Evolutionary conservation across 2,888 invertebrate species (phyloP).

Genomic region (Byasa hedistus): DNA sequence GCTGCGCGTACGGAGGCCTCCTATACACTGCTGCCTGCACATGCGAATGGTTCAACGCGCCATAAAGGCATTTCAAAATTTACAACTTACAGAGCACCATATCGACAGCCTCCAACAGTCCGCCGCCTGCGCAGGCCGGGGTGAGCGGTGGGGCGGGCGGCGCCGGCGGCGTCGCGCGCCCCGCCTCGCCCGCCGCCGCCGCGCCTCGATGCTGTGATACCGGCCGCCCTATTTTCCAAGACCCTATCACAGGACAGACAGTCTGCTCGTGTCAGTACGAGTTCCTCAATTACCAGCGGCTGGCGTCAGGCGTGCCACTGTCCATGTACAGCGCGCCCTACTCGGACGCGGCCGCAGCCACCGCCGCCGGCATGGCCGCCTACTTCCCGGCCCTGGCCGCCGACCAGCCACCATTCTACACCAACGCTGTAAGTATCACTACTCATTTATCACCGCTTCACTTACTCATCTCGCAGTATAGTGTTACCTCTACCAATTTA

Average conservation of each 20-base stretch:
- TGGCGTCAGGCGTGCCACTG: slow-evolving; percentile 86
- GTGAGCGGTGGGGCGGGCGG: slow-evolving; percentile 75
- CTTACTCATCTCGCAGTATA: no score
- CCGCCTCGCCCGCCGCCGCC: slow-evolving; percentile 76
- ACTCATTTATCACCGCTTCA: no score
- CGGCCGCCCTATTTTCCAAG: slow-evolving; percentile 93
- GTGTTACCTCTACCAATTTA: no score
- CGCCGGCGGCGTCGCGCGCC: slow-evolving; percentile 74
- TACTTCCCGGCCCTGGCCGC: slow-evolving; percentile 92
- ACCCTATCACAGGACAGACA: slow-evolving; percentile 92
- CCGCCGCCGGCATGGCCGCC: slow-evolving; percentile 89
- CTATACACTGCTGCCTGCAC: slow-evolving; percentile 49
- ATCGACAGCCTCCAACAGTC: slow-evolving; percentile 86
- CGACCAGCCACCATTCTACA: slow-evolving; percentile 92
- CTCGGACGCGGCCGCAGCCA: slow-evolving; percentile 83
- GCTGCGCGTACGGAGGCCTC: slow-evolving; percentile 74
- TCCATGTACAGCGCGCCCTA: slow-evolving; percentile 91
- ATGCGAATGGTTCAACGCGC: slow-evolving; percentile 74
- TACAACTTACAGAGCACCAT: slow-evolving; percentile 81
- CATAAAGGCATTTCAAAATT: slow-evolving; percentile 80
- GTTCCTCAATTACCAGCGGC: slow-evolving; percentile 90
- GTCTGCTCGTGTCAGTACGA: slow-evolving; percentile 95
- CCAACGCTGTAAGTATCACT: slow-evolving; percentile 86
- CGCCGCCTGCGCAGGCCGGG: slow-evolving; percentile 82
- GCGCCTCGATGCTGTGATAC: slow-evolving; percentile 92